Evolutionary conservation across 2,797 vertebrate genomes (phyloP).

Genomic region (Dromococcyx pavoninus): DNA sequence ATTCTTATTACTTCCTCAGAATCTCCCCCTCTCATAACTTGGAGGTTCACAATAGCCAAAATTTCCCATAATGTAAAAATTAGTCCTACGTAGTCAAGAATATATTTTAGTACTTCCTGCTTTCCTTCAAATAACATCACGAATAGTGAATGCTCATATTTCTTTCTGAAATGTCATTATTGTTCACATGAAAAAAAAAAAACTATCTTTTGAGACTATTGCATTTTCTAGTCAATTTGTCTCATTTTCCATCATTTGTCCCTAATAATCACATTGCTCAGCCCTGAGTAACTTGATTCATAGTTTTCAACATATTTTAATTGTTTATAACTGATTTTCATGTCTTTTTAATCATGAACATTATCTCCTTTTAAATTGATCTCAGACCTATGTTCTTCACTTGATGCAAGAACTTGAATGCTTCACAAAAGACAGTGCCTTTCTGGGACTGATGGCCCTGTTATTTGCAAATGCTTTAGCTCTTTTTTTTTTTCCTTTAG

Average conservation of each 20-base stretch:
- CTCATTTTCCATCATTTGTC: not conserved
- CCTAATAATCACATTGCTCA: not conserved
- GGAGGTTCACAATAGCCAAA: not conserved
- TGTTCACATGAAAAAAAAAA: not conserved
- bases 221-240: not conserved
- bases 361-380: not conserved
- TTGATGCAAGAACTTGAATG: not conserved
- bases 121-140: not conserved
- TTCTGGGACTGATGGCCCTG: not conserved
- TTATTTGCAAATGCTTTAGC: not conserved
- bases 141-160: not conserved
- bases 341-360: not conserved
- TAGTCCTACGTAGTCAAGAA: not conserved
- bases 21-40: not conserved
- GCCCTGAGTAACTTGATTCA: not conserved
- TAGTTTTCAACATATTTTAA: conserved; percentile 12
- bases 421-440: not conserved
- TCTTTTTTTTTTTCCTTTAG: not conserved
- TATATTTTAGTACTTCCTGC: not conserved
- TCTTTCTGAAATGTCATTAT: not conserved
- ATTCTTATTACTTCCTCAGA: not conserved
- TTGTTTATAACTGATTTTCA: conserved; percentile 26
- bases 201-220: not conserved
- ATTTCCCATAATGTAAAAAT: not conserved
- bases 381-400: not conserved